A percentile compares a stretch with the other conserved stretches of the same genome.
Conservation (phyloP, 2,797 vertebrate genomes). For the Potorous gilbertii region DNA sequence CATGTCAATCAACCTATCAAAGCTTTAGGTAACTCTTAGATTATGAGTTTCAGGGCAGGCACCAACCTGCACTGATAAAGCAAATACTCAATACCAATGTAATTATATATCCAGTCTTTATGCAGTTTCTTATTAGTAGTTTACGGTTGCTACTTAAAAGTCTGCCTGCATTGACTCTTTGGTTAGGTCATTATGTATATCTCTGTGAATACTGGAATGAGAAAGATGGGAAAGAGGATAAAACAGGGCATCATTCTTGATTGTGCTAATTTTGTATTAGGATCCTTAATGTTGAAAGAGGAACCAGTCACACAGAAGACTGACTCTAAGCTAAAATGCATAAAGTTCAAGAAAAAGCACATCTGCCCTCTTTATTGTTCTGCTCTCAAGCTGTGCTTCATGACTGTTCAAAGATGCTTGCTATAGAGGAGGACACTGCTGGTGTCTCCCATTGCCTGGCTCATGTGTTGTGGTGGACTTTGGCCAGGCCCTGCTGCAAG, state of each 20-base stretch:
- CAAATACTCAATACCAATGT: not conserved
- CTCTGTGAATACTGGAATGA: not conserved
- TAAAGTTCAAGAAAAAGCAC: not conserved
- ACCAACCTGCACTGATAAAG: not conserved
- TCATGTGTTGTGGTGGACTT: not conserved
- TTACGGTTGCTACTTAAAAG: not conserved
- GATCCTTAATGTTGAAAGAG: slow-evolving; percentile 30
- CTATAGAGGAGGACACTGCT: not conserved
- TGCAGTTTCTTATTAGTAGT: not conserved
- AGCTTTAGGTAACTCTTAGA: not conserved
- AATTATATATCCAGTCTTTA: not conserved
- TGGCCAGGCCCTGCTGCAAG: not conserved
- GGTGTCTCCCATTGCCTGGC: not conserved
- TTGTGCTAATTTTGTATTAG: slow-evolving; percentile 36
- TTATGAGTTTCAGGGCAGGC: not conserved
- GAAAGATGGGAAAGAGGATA: not conserved
- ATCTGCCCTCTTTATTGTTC: not conserved
- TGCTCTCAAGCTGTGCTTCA: not conserved
- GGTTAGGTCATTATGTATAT: not conserved
- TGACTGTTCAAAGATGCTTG: not conserved
- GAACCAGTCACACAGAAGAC: not conserved
- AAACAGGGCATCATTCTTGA: slow-evolving; percentile 2
- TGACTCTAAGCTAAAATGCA: not conserved
- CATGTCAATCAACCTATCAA: not conserved
- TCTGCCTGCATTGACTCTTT: not conserved